Evolutionary conservation across 2,888 invertebrate genomes (phyloP).

Genomic region (Meteorus colon): DNA sequence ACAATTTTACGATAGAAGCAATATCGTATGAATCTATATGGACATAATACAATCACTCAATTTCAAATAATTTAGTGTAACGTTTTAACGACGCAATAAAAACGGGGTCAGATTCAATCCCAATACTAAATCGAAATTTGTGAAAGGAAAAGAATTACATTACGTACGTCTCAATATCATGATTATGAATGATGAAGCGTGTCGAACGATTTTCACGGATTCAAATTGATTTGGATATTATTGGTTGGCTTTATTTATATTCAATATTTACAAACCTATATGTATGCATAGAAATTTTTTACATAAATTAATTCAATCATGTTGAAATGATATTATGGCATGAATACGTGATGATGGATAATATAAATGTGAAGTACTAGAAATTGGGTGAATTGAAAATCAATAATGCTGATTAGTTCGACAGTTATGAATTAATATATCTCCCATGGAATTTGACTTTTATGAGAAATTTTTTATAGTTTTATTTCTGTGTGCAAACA

Average conservation of each 20-base stretch:
- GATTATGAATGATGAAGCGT: constrained; percentile 1
- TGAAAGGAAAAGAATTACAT: not conserved
- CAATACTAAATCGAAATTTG: constrained; percentile 3
- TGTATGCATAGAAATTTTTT: not conserved
- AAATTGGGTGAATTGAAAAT: not conserved
- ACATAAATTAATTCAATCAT: not conserved
- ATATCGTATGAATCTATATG: constrained; percentile 15
- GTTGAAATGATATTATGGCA: not conserved
- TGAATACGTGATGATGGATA: not conserved
- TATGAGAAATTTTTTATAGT: constrained; percentile 59
- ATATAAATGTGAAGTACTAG: not conserved
- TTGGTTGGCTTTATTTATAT: not conserved
- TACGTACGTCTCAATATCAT: constrained; percentile 3
- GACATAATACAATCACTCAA: constrained; percentile 30
- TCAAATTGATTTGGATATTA: constrained; percentile 3
- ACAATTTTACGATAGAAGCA: constrained; percentile 20
- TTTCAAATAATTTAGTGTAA: constrained; percentile 32
- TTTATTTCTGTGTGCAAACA: constrained; percentile 25
- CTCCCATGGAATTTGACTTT: constrained; percentile 65
- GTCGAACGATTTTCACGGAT: not conserved
- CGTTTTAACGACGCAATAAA: constrained; percentile 26
- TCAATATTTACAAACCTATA: constrained; percentile 6
- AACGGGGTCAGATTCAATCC: constrained; percentile 1
- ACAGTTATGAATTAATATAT: constrained; percentile 55
- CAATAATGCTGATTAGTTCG: constrained; percentile 34